A percentile compares a stretch with the other conserved stretches of the same genome.
These are phyloP conservation scores for Drosophila dives DNA, from an alignment of 2,888 invertebrate genomes.

Conservation along the genomic window DNA sequence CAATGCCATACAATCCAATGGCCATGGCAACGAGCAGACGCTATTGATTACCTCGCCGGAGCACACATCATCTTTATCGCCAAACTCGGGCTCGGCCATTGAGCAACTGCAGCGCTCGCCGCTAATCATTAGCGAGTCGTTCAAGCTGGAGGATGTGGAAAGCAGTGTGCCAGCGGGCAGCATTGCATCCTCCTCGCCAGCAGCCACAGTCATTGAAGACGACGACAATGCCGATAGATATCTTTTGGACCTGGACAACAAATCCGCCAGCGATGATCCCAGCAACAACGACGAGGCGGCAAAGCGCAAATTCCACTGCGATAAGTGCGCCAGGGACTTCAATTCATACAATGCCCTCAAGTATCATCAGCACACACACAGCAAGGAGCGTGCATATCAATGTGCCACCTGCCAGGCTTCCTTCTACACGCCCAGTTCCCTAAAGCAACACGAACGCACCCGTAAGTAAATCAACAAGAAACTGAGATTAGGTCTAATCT, in stretches of 20 bases:
- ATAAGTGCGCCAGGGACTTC: constrained; percentile 89
- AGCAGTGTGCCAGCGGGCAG: constrained; percentile 14
- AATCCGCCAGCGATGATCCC: constrained; percentile 19
- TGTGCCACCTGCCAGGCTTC: constrained; percentile 93
- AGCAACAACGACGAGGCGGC: not conserved
- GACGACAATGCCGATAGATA: constrained; percentile 29
- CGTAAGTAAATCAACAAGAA: constrained; percentile 80
- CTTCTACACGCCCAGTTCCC: constrained; percentile 92
- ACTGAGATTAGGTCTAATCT: not conserved
- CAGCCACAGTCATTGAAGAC: constrained; percentile 8
- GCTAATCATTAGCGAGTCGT: constrained; percentile 47
- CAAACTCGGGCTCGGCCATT: constrained; percentile 41
- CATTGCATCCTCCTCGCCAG: constrained; percentile 30
- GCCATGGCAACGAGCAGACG: constrained; percentile 23
- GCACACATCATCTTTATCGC: constrained; percentile 29
- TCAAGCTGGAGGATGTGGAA: constrained; percentile 60
- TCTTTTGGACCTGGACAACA: constrained; percentile 21
- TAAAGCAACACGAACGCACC: constrained; percentile 92
- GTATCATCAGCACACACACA: constrained; percentile 93
- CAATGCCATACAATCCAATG: constrained; percentile 4
- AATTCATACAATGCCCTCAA: constrained; percentile 93
- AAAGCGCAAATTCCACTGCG: constrained; percentile 71
- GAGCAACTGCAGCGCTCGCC: constrained; percentile 66
- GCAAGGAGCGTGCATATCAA: constrained; percentile 90
- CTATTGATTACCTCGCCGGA: constrained; percentile 25